These are phyloP conservation scores for Cebus imitator DNA, from an alignment of 2,113 vertebrate genomes.

Conservation along the genomic window DNA sequence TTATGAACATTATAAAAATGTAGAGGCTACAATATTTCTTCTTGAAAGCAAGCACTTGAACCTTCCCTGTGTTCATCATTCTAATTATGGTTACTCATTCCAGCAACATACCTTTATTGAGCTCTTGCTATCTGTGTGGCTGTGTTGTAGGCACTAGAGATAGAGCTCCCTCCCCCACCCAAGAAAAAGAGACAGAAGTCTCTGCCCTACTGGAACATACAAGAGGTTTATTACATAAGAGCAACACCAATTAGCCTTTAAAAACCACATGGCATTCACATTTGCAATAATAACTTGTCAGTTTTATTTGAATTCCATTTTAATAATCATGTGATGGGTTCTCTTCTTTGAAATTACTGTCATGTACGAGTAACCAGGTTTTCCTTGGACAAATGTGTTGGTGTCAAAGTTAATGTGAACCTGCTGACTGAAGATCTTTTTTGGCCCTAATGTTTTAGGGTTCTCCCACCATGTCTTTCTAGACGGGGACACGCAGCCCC, in stretches of 20 bases:
- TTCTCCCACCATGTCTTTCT: slow-evolving; percentile 83
- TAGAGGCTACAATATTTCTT: neutral
- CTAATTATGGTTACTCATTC: neutral
- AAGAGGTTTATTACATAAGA: neutral
- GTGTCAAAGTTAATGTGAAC: slow-evolving; percentile 67
- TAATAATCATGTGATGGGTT: neutral
- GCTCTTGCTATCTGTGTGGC: neutral
- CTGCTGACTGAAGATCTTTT: slow-evolving; percentile 84
- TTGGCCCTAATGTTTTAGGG: slow-evolving; percentile 85
- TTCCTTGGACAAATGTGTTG: slow-evolving; percentile 74
- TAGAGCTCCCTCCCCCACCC: neutral
- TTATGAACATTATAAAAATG: neutral
- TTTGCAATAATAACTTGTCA: neutral
- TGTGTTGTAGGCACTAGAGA: neutral
- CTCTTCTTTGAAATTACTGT: slow-evolving; percentile 32
- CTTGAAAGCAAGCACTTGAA: neutral
- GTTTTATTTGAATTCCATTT: slow-evolving; percentile 18
- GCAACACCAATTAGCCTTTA: neutral
- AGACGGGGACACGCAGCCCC: slow-evolving; percentile 85
- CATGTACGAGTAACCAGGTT: slow-evolving; percentile 45
- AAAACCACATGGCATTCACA: neutral
- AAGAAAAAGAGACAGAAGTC: neutral
- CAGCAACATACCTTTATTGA: neutral
- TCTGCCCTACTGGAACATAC: neutral
- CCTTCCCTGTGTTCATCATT: neutral